These are phyloP conservation scores for Passer domesticus DNA, from an alignment of 2,113 vertebrate genomes.

Conservation along the genomic window DNA sequence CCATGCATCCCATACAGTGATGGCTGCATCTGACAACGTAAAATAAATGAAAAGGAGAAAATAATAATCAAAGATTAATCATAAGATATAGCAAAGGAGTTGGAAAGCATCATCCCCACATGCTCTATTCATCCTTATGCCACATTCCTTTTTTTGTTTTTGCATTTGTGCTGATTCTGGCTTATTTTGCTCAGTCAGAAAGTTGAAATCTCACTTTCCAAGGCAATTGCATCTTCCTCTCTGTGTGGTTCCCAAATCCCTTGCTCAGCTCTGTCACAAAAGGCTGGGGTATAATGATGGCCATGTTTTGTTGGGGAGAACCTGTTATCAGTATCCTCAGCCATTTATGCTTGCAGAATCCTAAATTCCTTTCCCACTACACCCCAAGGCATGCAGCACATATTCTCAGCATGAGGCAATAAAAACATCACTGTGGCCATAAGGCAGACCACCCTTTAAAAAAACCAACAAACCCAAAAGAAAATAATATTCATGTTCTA, in stretches of 20 bases:
- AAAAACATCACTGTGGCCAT: not conserved
- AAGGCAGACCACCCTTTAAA: not conserved
- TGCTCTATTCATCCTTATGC: rapidly evolving
- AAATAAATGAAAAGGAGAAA: not conserved
- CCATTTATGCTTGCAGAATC: not conserved
- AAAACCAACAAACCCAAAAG: not conserved
- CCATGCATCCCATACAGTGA: not conserved
- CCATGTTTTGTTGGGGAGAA: not conserved
- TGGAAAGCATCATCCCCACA: not conserved
- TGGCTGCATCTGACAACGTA: not conserved
- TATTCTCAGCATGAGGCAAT: not conserved
- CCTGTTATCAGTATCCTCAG: not conserved
- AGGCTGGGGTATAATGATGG: not conserved
- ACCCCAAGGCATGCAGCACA: not conserved
- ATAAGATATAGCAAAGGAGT: rapidly evolving
- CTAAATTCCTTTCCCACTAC: not conserved
- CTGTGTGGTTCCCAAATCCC: not conserved
- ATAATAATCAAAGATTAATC: not conserved
- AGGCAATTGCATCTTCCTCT: not conserved
- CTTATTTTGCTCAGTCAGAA: not conserved
- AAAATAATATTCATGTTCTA: conserved; percentile 8
- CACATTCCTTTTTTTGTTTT: not conserved
- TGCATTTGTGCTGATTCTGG: not conserved
- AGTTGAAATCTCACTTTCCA: not conserved
- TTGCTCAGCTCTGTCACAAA: not conserved